These are phyloP conservation scores for Calidris pugnax DNA, from an alignment of 2,113 vertebrate genomes.

Conservation along the genomic window DNA sequence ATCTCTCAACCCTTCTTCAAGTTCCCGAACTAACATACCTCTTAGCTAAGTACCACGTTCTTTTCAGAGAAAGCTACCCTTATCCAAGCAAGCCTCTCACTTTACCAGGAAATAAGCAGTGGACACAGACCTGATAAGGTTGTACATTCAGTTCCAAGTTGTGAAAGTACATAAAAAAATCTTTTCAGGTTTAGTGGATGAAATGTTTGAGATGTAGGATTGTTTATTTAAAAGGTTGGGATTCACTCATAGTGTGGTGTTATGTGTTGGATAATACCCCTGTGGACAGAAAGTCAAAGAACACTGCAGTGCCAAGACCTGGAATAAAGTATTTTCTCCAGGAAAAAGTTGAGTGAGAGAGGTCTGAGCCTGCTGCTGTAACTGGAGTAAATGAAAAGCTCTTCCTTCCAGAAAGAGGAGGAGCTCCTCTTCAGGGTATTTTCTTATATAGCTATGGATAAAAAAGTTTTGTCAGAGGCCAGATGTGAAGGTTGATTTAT, in stretches of 20 bases:
- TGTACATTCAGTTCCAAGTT: not conserved
- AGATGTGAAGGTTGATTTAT: not conserved
- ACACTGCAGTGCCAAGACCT: not conserved
- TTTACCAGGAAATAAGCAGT: not conserved
- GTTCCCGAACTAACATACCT: not conserved
- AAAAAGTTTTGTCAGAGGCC: not conserved
- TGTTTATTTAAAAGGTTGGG: not conserved
- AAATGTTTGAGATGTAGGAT: not conserved
- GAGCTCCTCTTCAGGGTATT: not conserved
- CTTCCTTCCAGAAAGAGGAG: not conserved
- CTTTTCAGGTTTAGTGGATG: not conserved
- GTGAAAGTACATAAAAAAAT: not conserved
- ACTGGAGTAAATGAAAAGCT: not conserved
- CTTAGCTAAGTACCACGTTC: not conserved
- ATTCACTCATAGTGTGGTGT: not conserved
- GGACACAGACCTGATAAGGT: not conserved
- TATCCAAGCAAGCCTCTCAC: not conserved
- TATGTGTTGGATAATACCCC: not conserved
- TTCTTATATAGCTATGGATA: not conserved
- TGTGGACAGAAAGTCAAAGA: not conserved
- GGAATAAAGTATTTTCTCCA: not conserved
- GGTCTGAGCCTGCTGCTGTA: not conserved
- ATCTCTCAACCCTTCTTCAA: not conserved
- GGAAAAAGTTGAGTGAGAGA: not conserved
- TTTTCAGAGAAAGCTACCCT: not conserved